Conservation (phyloP, 2,797 vertebrate genomes). For the Ctenopoma kingsleyae region DNA sequence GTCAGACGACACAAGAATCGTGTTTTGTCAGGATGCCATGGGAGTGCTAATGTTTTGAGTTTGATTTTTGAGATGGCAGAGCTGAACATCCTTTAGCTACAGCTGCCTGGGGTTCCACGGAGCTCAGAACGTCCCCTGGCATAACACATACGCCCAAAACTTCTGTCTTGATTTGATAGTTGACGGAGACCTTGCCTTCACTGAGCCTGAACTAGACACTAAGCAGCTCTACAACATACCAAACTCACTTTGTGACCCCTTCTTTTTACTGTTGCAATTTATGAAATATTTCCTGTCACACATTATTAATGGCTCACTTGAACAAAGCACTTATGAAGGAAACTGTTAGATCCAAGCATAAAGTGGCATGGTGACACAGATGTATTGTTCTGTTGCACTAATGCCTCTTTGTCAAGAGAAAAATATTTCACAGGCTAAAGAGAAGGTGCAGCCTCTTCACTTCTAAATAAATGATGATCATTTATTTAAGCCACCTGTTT, state of each 20-base stretch:
- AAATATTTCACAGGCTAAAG: slow-evolving; percentile 41
- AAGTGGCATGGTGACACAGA: slow-evolving; percentile 53
- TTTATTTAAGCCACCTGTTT: slow-evolving; percentile 40
- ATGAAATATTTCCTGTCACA: slow-evolving; percentile 39
- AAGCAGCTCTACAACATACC: slow-evolving; percentile 10
- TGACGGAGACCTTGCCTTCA: slow-evolving; percentile 35
- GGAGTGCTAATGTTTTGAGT: slow-evolving; percentile 58
- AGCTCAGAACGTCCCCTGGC: slow-evolving; percentile 33
- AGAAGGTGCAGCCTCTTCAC: slow-evolving; percentile 23
- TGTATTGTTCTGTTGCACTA: slow-evolving; percentile 38
- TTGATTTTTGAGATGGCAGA: slow-evolving; percentile 55
- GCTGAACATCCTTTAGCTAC: slow-evolving; percentile 27
- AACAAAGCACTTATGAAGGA: slow-evolving; percentile 49
- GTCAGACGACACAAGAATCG: slow-evolving; percentile 48
- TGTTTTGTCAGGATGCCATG: slow-evolving; percentile 57
- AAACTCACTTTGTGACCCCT: slow-evolving; percentile 6
- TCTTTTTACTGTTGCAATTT: slow-evolving; percentile 36
- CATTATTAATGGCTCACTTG: slow-evolving; percentile 67
- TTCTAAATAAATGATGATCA: slow-evolving; percentile 34
- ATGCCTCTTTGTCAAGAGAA: slow-evolving; percentile 53
- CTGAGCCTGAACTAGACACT: slow-evolving; percentile 23
- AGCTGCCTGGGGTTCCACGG: slow-evolving; percentile 31
- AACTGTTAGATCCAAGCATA: slow-evolving; percentile 44
- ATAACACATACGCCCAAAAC: neutral
- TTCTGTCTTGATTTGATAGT: slow-evolving; percentile 36